Percentiles rank a stretch among this genome's conserved stretches.
phyloP scores from a whole-genome alignment of 2,888 invertebrate species.

The Dermolepida albohirtum region DNA sequence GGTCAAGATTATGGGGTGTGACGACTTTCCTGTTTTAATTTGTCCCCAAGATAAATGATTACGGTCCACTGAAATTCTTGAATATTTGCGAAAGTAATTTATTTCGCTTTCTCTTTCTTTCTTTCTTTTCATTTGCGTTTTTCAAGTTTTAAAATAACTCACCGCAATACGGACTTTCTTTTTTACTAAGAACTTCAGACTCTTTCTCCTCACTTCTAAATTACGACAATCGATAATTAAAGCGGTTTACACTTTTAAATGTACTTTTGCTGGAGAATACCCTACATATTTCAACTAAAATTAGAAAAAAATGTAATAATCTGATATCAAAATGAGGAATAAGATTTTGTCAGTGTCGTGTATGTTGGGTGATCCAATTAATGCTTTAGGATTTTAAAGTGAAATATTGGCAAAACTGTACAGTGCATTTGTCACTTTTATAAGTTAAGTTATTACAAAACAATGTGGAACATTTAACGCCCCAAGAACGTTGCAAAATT shows the following conservation, averaged over 20 bases:
- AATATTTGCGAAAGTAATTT: constrained; percentile 37
- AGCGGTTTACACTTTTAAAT: neutral
- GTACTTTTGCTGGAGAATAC: neutral
- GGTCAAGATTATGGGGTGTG: constrained; percentile 44
- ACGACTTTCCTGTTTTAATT: constrained; percentile 44
- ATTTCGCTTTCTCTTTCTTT: constrained; percentile 16
- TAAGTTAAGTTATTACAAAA: too few species aligned
- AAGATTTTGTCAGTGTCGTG: too few species aligned
- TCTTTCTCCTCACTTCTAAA: constrained; percentile 4
- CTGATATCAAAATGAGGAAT: too few species aligned
- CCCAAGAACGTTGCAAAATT: too few species aligned
- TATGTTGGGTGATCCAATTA: too few species aligned
- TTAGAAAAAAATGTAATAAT: too few species aligned
- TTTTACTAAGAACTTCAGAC: constrained; percentile 7
- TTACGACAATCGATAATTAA: constrained; percentile 22
- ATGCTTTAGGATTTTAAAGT: too few species aligned
- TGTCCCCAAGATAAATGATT: constrained; percentile 42
- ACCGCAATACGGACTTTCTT: constrained; percentile 21
- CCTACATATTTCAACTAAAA: too few species aligned
- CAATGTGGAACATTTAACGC: too few species aligned
- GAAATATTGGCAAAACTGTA: too few species aligned
- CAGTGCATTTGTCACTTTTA: too few species aligned
- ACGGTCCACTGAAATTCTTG: constrained; percentile 37
- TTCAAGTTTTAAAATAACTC: constrained; percentile 38
- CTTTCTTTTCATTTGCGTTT: constrained; percentile 37